Conservation (phyloP, 2,888 invertebrate genomes). For the Sphaerophoria taeniata region DNA sequence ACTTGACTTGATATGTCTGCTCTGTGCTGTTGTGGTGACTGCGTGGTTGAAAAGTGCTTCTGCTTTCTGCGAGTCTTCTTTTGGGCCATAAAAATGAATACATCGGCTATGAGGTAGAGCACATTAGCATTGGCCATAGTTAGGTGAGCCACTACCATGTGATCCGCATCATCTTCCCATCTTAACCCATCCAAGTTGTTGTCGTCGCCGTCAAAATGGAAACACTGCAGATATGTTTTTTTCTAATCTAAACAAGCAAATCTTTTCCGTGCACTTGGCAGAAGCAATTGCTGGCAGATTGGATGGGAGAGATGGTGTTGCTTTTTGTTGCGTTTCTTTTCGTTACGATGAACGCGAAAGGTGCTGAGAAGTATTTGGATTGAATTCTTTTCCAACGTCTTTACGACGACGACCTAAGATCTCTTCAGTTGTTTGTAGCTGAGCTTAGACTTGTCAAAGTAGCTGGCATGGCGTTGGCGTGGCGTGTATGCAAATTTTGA, state of each 20-base stretch:
- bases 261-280: slow-evolving; percentile 49
- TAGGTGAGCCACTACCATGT: slow-evolving; percentile 60
- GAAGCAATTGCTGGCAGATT: slow-evolving; percentile 7
- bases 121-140: slow-evolving; percentile 72
- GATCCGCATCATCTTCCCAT: slow-evolving; percentile 47
- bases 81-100: slow-evolving; percentile 60
- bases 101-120: slow-evolving; percentile 41
- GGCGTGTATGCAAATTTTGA: slow-evolving; percentile 67
- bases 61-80: slow-evolving; percentile 46
- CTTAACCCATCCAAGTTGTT: slow-evolving; percentile 35
- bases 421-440: slow-evolving; percentile 8
- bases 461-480: slow-evolving; percentile 37
- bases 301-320: background rate
- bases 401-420: background rate
- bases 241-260: slow-evolving; percentile 68
- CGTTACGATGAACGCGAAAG: slow-evolving; percentile 41
- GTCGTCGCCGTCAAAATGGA: slow-evolving; percentile 38
- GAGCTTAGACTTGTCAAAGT: slow-evolving; percentile 54
- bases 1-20: slow-evolving; percentile 74
- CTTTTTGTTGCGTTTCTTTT: background rate
- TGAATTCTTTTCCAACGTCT: slow-evolving; percentile 53
- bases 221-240: slow-evolving; percentile 56
- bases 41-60: slow-evolving; percentile 48
- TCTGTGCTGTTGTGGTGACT: background rate
- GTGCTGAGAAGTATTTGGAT: slow-evolving; percentile 69